These are phyloP conservation scores for Semnopithecus entellus DNA, from an alignment of 2,113 vertebrate species.

Conservation along the genomic window DNA sequence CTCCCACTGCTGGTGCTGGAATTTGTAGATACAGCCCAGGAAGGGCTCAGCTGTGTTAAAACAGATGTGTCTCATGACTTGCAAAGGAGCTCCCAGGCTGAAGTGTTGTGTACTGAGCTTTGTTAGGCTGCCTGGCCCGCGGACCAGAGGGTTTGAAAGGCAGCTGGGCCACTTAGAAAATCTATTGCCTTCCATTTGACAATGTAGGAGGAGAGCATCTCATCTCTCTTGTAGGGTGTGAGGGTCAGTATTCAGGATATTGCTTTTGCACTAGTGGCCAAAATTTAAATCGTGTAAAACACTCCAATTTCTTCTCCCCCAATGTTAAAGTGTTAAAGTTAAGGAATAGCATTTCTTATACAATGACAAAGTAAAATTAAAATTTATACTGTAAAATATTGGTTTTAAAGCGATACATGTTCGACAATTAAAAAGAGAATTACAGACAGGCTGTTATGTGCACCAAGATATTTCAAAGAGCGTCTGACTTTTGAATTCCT, in stretches of 20 bases:
- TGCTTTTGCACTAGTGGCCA: neutral
- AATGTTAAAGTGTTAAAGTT: neutral
- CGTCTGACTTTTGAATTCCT: neutral
- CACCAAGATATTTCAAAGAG: neutral
- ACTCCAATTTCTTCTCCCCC: no score
- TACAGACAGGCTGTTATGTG: neutral
- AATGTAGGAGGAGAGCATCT: no score
- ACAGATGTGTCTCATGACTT: neutral
- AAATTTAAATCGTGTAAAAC: neutral
- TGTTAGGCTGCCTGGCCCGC: neutral
- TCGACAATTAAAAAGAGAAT: neutral
- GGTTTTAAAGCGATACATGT: neutral
- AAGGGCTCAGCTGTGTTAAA: neutral
- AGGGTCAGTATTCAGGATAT: neutral
- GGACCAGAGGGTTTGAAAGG: neutral
- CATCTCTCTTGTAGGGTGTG: rapidly evolving
- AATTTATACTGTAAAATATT: neutral
- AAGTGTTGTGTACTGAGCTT: neutral
- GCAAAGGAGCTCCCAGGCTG: neutral
- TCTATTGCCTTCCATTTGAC: neutral
- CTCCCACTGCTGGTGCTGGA: neutral
- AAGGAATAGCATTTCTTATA: neutral
- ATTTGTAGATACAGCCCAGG: neutral
- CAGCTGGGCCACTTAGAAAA: neutral
- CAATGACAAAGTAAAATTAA: neutral